Evolutionary conservation across 1,140 invertebrate genomes (phyloP), one percentile per base, ranked within the genome.

Genomic region (Planococcus citri): DNA sequence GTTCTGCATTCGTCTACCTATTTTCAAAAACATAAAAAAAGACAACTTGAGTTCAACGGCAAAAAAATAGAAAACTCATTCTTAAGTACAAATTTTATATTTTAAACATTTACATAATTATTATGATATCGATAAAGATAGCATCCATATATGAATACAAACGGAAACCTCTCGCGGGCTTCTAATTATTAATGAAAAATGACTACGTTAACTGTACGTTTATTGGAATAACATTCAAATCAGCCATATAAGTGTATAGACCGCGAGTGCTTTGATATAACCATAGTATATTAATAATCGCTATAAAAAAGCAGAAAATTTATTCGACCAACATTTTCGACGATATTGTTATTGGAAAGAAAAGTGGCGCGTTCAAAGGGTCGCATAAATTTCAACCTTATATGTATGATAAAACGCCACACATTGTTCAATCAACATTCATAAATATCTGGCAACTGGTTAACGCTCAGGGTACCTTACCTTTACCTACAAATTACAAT

Each of bases 1-100:
- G 17, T 58, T 58, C 24, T 64, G 60, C 60, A 27, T 64, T 64
- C 10, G 22, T 64, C 24, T 64, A 64, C 25, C 60, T 64, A 17
- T 64, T 24, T 1, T 10, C n/a, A n/a, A n/a, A 64, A 12, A 25
- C 41, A 51, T 2, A 51, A n/a, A 51, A 51, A 17, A 33, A 12
- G 12, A 33, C 29, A 12, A 14, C 41, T n/a, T 9, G 3, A 51
- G 17, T 51, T 51, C 17, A 51, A 20, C 4, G 4, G 17, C 12
- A 51, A 51, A 51, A 51, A 51, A 51, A 51, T 51, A 37, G 6
- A 37, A 37, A 37, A n/a, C n/a, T n/a, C n/a, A n/a, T n/a, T n/a
- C n/a, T n/a, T n/a, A n/a, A n/a, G n/a, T n/a, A n/a, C n/a, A n/a
- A n/a, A n/a, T n/a, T n/a, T n/a, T n/a, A n/a, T n/a, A n/a, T n/a